phyloP scores from a whole-genome alignment of 2,888 invertebrate genomes.

The Perizoma flavofasciatum region DNA sequence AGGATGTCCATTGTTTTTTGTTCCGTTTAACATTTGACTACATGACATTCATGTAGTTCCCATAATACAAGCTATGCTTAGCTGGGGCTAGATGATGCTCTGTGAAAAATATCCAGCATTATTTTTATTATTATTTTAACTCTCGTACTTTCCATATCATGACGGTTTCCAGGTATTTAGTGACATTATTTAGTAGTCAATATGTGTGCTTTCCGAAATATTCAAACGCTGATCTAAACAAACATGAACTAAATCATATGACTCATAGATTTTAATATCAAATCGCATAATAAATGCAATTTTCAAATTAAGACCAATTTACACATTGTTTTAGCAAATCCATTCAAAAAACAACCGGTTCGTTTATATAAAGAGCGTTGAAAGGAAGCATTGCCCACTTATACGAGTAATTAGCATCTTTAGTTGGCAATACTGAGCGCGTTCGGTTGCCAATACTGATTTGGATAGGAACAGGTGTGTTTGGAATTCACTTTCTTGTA shows the following conservation, averaged over 20 bases:
- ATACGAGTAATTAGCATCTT: conserved; percentile 68
- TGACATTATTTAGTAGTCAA: too few species aligned
- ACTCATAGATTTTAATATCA: conserved; percentile 17
- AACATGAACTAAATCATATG: conserved; percentile 8
- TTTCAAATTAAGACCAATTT: conserved; percentile 41
- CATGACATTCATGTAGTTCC: too few species aligned
- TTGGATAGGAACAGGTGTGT: conserved; percentile 49
- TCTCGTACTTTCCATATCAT: too few species aligned
- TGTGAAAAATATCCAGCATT: too few species aligned
- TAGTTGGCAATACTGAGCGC: conserved; percentile 62
- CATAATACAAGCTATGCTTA: too few species aligned
- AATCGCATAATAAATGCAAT: conserved; percentile 31
- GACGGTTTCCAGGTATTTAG: too few species aligned
- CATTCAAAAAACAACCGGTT: conserved; percentile 51
- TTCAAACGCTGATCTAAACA: conserved; percentile 7
- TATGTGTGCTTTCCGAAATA: background rate
- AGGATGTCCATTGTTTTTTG: too few species aligned
- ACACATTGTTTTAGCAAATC: conserved; percentile 57
- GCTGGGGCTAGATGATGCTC: too few species aligned
- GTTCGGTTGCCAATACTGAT: conserved; percentile 46
- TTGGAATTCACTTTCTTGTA: conserved; percentile 55
- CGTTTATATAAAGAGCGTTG: conserved; percentile 46
- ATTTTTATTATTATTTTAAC: too few species aligned
- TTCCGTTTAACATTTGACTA: too few species aligned
- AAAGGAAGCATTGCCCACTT: conserved; percentile 67